A percentile compares a stretch with the other conserved stretches of the same genome.
phyloP scores from a whole-genome alignment of 2,113 vertebrate species.

The Festucalex cinctus region DNA sequence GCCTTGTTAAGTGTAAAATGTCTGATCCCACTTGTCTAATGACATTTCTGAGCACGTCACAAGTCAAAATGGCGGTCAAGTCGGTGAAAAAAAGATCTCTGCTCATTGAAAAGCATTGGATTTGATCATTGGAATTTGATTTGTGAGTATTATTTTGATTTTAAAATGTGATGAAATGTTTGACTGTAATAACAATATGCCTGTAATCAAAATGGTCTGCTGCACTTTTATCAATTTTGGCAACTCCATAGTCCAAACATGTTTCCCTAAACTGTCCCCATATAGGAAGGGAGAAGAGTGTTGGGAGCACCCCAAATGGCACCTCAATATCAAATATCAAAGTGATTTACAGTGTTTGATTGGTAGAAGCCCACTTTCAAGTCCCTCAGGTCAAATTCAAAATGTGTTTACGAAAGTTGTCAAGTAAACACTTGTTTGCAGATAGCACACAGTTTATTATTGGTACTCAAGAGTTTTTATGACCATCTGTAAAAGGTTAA shows the following conservation, averaged over 20 bases:
- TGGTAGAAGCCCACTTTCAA: not conserved
- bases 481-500: not conserved
- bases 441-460: not conserved
- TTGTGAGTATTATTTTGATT: too few relatives aligned
- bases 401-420: not conserved
- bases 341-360: not conserved
- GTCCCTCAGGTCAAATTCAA: not conserved
- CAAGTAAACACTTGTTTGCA: not conserved
- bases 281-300: not conserved
- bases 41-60: too few relatives aligned
- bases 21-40: too few relatives aligned
- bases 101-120: too few relatives aligned
- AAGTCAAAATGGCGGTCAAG: too few relatives aligned
- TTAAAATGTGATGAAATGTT: too few relatives aligned
- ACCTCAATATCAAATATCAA: not conserved
- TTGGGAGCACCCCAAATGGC: not conserved
- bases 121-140: too few relatives aligned
- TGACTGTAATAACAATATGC: too few relatives aligned
- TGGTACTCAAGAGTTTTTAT: not conserved
- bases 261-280: not conserved
- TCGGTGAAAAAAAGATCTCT: too few relatives aligned
- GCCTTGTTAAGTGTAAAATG: too few relatives aligned
- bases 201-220: not conserved
- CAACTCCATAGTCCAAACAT: not conserved
- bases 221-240: not conserved